phyloP scores from a whole-genome alignment of 2,797 vertebrate species.

The Microhierax caerulescens region DNA sequence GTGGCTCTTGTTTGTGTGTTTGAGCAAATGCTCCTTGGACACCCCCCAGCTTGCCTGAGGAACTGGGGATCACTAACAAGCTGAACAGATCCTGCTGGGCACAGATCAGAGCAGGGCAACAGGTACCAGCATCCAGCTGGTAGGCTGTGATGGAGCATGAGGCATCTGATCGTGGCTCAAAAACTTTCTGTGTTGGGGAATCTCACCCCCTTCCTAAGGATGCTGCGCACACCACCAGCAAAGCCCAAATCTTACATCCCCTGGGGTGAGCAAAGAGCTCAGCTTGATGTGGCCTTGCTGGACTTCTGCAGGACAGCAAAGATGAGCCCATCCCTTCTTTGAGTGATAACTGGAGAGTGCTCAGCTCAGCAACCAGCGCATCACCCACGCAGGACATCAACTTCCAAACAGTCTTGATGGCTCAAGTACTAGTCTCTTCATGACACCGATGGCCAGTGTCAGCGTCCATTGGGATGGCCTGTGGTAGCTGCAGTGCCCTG shows the following conservation, averaged over 20 bases:
- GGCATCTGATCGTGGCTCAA: neutral
- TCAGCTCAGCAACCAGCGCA: neutral
- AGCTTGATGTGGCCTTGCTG: neutral
- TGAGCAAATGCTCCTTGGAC: neutral
- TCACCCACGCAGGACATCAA: neutral
- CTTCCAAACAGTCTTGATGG: neutral
- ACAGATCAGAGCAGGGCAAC: neutral
- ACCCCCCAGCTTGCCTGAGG: neutral
- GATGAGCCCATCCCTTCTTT: neutral
- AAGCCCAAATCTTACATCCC: neutral
- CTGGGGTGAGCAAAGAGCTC: neutral
- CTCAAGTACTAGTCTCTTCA: neutral
- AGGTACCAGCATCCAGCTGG: neutral
- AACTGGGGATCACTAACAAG: neutral
- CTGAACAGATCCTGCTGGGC: rapidly evolving
- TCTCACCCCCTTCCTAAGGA: neutral
- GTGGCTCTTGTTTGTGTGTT: neutral
- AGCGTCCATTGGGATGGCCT: rapidly evolving
- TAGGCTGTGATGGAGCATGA: neutral
- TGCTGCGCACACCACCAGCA: neutral
- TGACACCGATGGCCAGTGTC: neutral
- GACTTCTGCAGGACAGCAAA: neutral
- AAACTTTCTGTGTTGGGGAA: neutral
- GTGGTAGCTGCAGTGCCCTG: neutral
- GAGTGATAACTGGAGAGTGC: neutral